These are phyloP conservation scores for Trinorchestia longiramus DNA, from an alignment of 1,140 invertebrate genomes.

Conservation along the genomic window DNA sequence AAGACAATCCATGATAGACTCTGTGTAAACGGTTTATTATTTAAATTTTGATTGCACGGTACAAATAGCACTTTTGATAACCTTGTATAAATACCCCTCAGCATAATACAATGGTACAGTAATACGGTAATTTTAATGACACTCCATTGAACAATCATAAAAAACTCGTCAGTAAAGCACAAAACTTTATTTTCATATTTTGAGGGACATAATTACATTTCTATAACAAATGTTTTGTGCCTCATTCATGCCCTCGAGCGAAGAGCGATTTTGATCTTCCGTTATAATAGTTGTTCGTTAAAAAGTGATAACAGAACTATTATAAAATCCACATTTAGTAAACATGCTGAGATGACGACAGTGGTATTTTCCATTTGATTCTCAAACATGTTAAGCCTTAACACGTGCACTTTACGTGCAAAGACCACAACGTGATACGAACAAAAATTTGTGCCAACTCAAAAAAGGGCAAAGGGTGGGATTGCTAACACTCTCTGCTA, in stretches of 20 bases:
- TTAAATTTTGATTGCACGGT: not conserved
- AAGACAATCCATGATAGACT: not conserved
- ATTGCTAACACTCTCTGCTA: no score
- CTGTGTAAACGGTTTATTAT: not conserved
- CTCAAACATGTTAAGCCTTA: not conserved
- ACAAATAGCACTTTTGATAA: not conserved
- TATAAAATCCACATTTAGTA: not conserved
- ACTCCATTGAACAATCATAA: not conserved
- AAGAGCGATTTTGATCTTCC: not conserved
- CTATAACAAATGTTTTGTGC: not conserved
- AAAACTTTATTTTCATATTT: not conserved
- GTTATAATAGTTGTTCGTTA: not conserved
- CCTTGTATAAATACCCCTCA: not conserved
- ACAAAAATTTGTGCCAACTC: not conserved
- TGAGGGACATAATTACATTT: not conserved
- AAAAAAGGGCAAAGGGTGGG: not conserved
- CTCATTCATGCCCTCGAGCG: not conserved
- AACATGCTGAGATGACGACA: not conserved
- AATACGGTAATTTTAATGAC: not conserved
- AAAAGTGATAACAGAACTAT: not conserved
- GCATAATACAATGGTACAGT: not conserved
- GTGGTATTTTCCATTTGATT: not conserved
- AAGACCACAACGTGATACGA: not conserved
- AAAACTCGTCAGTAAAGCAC: not conserved
- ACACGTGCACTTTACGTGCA: not conserved